Evolutionary conservation across 2,113 vertebrate genomes (phyloP).

Genomic region (Bagarius yarrelli): DNA sequence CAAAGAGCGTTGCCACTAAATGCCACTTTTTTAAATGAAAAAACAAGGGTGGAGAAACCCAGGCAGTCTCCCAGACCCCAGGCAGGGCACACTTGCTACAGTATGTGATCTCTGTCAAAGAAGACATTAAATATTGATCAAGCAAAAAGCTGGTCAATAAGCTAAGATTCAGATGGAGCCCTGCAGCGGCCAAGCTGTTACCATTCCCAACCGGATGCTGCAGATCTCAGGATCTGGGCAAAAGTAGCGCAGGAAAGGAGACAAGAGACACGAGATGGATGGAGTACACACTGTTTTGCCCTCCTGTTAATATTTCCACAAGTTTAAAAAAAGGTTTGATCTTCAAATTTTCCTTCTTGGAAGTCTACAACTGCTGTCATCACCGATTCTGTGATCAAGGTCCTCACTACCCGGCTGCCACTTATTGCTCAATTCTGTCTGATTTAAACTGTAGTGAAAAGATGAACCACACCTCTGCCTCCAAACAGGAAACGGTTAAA

Average conservation of each 20-base stretch:
- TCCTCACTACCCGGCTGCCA: not conserved
- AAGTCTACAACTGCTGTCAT: not conserved
- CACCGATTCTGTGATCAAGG: not conserved
- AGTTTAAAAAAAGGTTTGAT: too few species aligned
- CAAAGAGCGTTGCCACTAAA: slow-evolving; percentile 24
- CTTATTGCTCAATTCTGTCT: not conserved
- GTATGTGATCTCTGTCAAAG: slow-evolving; percentile 50
- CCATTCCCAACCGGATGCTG: slow-evolving; percentile 11
- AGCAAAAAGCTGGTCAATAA: slow-evolving; percentile 47
- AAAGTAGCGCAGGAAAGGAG: not conserved
- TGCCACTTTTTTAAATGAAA: slow-evolving; percentile 45
- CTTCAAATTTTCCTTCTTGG: not conserved
- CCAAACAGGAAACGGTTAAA: not conserved
- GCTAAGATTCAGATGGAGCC: slow-evolving; percentile 41
- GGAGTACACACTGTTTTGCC: not conserved
- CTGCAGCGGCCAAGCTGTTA: slow-evolving; percentile 31
- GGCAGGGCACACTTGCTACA: slow-evolving; percentile 38
- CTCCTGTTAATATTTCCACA: too few species aligned
- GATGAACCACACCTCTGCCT: not conserved
- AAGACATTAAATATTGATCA: slow-evolving; percentile 55
- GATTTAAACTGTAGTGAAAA: slow-evolving; percentile 12
- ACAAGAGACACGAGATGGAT: not conserved
- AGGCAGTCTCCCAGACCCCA: slow-evolving; percentile 23
- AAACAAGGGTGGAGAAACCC: slow-evolving; percentile 23
- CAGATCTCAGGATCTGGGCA: not conserved